Base-by-base conservation (phyloP, 2,113 vertebrate genomes). In the Syrrhaptes paradoxus region DNA sequence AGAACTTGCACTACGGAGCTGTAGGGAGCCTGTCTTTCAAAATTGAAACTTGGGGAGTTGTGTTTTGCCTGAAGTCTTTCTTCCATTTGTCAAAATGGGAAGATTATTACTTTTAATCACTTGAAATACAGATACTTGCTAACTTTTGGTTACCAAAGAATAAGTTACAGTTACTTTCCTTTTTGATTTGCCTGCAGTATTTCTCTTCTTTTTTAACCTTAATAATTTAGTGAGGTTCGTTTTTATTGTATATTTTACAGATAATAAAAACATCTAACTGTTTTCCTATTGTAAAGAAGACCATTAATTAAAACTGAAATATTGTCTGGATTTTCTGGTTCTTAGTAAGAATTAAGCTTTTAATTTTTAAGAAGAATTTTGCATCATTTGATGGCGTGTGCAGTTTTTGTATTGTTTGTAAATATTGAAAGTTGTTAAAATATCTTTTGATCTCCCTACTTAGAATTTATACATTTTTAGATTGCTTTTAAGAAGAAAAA, bases 331-430 rank as follows among this genome's bases (percentile, higher is more conserved):
- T 66, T 71, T 97, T 97, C 95, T 87, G 85, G 85, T 96, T 97
- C 95, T 94, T 97, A 92, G 91, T 92, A 96, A 93, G 96, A 96
- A 71, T 79, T 48, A 93, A 94, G 51, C 95, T 97, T 98, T 98
- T 96, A 97, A 96, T 96, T 98, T 98, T 97, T 97, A 97, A 98
- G 93, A 93, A 36, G 49, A 95, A 89, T 95, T 98, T 98, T 96
- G 95, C 97, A 97, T 97, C 95, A 95, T 94, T 97, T 97, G 92
- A 95, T 92, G 97, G 94, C 95, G 96, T 98, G 97, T 97, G 97
- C 96, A 97, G 97, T 98, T 99, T 98, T 98, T 96, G 97, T 98
- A 98, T 98, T 98, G 92, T 98, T 97, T 98, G 97, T 99, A 98
- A 97, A 98, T 98, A 99, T 94, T 97, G 98, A 95, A 98, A 97